Evolutionary conservation across 2,797 vertebrate genomes (phyloP).

Genomic region (Phataginus tetradactyla): DNA sequence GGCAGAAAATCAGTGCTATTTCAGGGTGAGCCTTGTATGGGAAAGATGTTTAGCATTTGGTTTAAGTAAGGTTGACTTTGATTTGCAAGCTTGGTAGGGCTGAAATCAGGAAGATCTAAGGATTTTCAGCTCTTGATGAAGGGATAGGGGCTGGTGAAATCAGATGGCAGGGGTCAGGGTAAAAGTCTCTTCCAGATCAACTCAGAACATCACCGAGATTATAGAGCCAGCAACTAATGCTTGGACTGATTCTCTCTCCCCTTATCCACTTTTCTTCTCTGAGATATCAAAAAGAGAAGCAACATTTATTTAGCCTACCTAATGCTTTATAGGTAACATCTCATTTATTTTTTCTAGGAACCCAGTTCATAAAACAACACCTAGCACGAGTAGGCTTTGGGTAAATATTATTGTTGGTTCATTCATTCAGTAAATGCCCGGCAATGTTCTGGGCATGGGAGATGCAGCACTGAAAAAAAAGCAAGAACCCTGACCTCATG

Average conservation of each 20-base stretch:
- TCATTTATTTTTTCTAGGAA: neutral
- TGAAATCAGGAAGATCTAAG: neutral
- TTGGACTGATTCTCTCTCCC: neutral
- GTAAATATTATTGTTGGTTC: neutral
- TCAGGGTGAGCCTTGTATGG: slow-evolving; percentile 3
- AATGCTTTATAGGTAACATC: neutral
- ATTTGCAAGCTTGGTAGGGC: neutral
- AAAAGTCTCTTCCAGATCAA: neutral
- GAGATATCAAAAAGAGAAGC: neutral
- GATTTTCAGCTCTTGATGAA: neutral
- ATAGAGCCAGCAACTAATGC: neutral
- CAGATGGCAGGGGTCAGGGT: neutral
- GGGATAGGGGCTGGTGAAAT: neutral
- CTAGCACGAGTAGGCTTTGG: neutral
- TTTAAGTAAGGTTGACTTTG: slow-evolving; percentile 32
- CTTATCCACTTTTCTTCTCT: neutral
- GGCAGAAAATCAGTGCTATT: slow-evolving; percentile 41
- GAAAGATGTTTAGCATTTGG: slow-evolving; percentile 4
- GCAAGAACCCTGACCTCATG: neutral
- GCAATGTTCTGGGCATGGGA: neutral
- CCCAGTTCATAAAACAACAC: neutral
- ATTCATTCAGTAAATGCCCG: neutral
- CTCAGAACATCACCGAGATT: neutral
- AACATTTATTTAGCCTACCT: neutral
- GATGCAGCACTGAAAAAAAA: neutral